Evolutionary conservation across 2,797 vertebrate species (phyloP).

Genomic region (Geotrypetes seraphini): DNA sequence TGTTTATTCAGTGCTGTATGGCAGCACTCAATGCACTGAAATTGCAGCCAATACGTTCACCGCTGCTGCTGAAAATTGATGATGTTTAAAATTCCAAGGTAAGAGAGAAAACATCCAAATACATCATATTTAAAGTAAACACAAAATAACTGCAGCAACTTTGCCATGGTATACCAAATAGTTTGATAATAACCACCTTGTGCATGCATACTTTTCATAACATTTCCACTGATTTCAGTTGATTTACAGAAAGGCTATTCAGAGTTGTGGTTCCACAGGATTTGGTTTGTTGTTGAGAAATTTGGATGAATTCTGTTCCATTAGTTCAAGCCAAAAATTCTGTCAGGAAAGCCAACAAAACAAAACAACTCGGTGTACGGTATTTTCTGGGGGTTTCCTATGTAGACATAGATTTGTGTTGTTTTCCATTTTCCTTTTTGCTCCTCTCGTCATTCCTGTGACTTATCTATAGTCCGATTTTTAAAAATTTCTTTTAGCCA

Average conservation of each 20-base stretch:
- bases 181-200: conserved; percentile 23
- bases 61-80: too few species aligned
- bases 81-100: too few species aligned
- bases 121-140: too few species aligned
- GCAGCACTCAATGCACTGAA: too few species aligned
- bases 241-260: conserved; percentile 20
- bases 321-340: conserved; percentile 27
- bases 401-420: too few species aligned
- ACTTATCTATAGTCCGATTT: too few species aligned
- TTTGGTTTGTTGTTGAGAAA: conserved; percentile 20
- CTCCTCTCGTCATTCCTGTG: too few species aligned
- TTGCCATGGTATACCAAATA: conserved; percentile 9
- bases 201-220: conserved; percentile 5
- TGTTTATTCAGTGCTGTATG: too few species aligned
- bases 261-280: conserved; percentile 30
- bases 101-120: too few species aligned
- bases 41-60: too few species aligned
- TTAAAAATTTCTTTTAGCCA: too few species aligned
- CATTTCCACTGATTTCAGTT: conserved; percentile 25
- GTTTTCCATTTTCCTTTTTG: neutral
- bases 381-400: neutral
- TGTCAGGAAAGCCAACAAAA: neutral
- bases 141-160: neutral
- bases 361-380: conserved; percentile 4
- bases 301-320: conserved; percentile 31